phyloP scores from a whole-genome alignment of 64 coral and sea anemone species.

The Platygyra sinensis region DNA sequence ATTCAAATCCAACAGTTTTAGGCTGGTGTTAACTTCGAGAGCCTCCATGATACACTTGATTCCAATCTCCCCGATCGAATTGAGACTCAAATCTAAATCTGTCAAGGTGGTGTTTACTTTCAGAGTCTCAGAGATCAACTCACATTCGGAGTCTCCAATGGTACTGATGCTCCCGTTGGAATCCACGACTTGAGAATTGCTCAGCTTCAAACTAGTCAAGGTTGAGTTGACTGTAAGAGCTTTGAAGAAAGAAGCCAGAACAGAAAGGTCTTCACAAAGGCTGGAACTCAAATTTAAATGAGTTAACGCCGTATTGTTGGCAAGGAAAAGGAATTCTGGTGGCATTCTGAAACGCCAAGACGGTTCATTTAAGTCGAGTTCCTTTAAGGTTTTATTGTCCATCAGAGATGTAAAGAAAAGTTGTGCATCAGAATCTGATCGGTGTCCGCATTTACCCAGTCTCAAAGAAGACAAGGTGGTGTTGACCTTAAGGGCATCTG shows the following conservation, averaged over 20 bases:
- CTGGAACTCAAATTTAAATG: background rate
- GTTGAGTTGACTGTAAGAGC: background rate
- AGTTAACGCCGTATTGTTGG: background rate
- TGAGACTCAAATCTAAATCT: background rate
- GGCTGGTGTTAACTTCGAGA: background rate
- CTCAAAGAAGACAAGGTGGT: no score
- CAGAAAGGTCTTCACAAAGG: background rate
- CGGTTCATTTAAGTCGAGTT: no score
- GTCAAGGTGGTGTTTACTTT: background rate
- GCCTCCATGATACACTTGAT: background rate
- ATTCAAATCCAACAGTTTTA: background rate
- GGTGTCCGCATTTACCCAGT: no score
- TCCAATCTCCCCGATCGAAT: background rate
- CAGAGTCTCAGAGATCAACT: background rate
- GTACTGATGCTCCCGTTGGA: background rate
- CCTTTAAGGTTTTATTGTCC: no score
- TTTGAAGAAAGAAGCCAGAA: background rate
- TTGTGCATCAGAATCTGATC: no score
- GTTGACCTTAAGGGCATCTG: no score
- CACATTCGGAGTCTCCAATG: background rate
- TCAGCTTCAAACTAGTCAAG: background rate
- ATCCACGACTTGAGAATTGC: no score
- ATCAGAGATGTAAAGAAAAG: no score
- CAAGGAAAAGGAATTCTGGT: no score
- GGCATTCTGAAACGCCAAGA: no score